These are phyloP conservation scores for Pachyrhynchus sulphureomaculatus DNA, from an alignment of 1,140 invertebrate species.

Conservation along the genomic window DNA sequence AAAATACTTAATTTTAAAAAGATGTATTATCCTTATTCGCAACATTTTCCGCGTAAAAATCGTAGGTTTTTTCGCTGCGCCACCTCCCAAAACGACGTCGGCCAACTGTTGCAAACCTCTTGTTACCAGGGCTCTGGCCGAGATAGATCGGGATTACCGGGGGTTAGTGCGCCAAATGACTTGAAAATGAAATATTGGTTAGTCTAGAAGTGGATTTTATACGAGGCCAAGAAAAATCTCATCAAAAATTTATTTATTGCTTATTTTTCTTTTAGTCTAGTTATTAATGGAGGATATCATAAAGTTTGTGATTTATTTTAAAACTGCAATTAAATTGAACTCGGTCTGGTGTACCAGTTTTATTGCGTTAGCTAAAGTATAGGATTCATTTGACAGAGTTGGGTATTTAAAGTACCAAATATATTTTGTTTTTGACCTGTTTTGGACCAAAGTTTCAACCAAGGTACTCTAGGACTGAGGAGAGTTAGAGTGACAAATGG, in stretches of 20 bases:
- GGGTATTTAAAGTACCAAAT: no score
- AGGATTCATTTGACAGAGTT: no score
- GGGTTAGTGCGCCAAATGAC: constrained; percentile 16
- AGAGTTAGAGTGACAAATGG: no score
- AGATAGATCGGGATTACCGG: constrained; percentile 17
- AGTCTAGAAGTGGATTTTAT: constrained; percentile 13
- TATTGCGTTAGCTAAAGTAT: background rate
- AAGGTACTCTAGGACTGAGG: no score
- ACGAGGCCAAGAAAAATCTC: background rate
- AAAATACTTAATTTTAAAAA: no score
- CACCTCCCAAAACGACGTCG: background rate
- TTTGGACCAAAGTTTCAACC: no score
- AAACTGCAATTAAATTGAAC: background rate
- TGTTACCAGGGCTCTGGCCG: constrained; percentile 17
- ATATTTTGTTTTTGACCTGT: no score
- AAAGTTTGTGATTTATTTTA: background rate
- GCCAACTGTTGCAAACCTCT: constrained; percentile 16
- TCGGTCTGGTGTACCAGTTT: background rate
- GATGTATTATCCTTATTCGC: no score
- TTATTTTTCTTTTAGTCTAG: background rate
- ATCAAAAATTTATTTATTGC: background rate
- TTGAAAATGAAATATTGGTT: constrained; percentile 19
- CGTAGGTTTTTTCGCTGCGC: background rate
- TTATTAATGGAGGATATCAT: no score
- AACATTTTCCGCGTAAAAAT: background rate